Conservation (phyloP, 2,113 vertebrate genomes). For the Toxostoma redivivum region DNA sequence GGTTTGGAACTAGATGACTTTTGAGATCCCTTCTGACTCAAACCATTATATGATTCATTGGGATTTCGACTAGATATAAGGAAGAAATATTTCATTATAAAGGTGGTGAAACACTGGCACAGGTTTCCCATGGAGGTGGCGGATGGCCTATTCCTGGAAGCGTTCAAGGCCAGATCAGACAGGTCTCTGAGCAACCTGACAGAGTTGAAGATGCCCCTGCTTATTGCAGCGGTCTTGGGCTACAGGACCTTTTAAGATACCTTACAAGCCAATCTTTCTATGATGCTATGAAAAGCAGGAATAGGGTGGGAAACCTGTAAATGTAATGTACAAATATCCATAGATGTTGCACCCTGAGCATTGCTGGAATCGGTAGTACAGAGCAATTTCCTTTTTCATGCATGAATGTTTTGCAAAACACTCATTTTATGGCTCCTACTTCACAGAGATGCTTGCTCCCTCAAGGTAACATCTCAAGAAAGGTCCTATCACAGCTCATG, state of each 20-base stretch:
- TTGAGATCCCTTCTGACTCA: not conserved
- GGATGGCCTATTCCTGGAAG: not conserved
- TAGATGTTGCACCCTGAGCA: not conserved
- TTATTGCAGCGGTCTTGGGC: not conserved
- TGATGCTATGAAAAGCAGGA: not conserved
- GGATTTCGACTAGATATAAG: not conserved
- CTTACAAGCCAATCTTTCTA: not conserved
- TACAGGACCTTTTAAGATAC: not conserved
- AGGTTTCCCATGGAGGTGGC: not conserved
- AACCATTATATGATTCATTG: not conserved
- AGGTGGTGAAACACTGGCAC: not conserved
- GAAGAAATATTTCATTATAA: not conserved
- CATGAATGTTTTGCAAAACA: not conserved
- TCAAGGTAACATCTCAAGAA: not conserved
- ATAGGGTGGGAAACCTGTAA: not conserved
- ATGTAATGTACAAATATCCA: not conserved
- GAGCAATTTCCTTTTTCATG: not conserved
- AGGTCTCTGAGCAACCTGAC: not conserved
- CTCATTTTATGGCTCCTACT: not conserved
- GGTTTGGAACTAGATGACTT: rapidly evolving
- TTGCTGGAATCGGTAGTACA: not conserved
- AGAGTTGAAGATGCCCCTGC: not conserved
- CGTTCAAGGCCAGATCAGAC: not conserved
- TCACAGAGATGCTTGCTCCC: not conserved
- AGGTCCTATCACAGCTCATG: not conserved